Evolutionary conservation across 2,113 vertebrate species (phyloP), one percentile per base, ranked within the genome.

Genomic region (Scomber colias): DNA sequence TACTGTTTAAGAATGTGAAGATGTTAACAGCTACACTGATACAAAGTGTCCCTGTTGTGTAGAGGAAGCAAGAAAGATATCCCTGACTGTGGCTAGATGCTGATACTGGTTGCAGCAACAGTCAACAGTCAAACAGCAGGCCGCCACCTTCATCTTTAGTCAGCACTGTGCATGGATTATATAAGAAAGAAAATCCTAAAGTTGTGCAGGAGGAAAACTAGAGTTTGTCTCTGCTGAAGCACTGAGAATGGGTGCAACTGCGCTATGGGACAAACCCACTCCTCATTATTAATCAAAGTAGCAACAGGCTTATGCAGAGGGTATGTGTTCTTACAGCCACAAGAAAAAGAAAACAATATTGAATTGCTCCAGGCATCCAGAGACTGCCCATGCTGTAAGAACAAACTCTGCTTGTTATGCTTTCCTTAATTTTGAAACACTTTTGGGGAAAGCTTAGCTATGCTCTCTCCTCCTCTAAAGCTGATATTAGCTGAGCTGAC

Each of bases 81-180:
- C 48, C 66, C 17, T 51, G 17, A 66, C 63, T 59, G 63, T 57
- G 66, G 63, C 35, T 9, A 79, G 69, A 81, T 24, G 71, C 64
- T 53, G 17, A 14, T 13, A 55, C 53, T 71, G 49, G 71, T 82
- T 62, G 74, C 61, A 68, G 75, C 78, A 83, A 77, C 24, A 27
- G 24, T 27, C 24, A 27, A 73, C 71, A 90, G 71, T 45, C 60
- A 55, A 80, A 76, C 71, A 83, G 81, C 84, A 68, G n/a, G 69
- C 75, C n/a, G 48, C 81, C 74, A 75, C 80, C 71, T 73, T 88
- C 71, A 81, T 88, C 84, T 88, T 79, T 68, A 80, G 64, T 83
- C 77, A 70, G 79, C 85, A 71, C 55, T 70, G 63, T 62, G 63
- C 80, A 77, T 69, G 64, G 57, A 86, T 92, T 87, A 84, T 81